These are phyloP conservation scores for Tiaroga cobitis DNA, from an alignment of 2,797 vertebrate genomes.

Conservation along the genomic window DNA sequence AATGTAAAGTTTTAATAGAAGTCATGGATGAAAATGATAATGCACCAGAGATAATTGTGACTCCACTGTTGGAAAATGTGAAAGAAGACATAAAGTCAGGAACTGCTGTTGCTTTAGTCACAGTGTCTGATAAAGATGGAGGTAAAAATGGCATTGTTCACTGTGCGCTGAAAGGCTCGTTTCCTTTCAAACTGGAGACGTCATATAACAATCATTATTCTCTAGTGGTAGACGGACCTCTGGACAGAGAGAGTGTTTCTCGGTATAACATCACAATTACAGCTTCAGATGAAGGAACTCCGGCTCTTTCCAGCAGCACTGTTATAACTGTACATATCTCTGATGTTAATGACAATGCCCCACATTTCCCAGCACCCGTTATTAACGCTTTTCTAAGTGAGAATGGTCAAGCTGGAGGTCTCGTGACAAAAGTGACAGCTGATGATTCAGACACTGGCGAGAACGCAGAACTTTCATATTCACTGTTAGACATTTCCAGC, in stretches of 20 bases:
- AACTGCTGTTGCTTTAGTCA: conserved; percentile 75
- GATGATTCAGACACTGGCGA: conserved; percentile 74
- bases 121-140: conserved; percentile 72
- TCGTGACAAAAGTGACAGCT: conserved; percentile 74
- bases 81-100: conserved; percentile 75
- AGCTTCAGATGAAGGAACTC: conserved; percentile 74
- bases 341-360: conserved; percentile 76
- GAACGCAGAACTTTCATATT: conserved; percentile 63
- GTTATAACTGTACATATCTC: conserved; percentile 53
- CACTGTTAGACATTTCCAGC: conserved; percentile 54
- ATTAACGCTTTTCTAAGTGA: conserved; percentile 77
- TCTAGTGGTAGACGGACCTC: conserved; percentile 56
- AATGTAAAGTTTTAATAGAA: conserved; percentile 74
- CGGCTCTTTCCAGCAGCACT: conserved; percentile 59
- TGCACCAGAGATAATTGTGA: conserved; percentile 73
- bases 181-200: conserved; percentile 61
- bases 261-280: conserved; percentile 72
- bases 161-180: conserved; percentile 48
- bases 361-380: conserved; percentile 69
- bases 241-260: conserved; percentile 62
- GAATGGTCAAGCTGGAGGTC: conserved; percentile 77
- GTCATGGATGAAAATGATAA: conserved; percentile 78
- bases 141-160: conserved; percentile 64
- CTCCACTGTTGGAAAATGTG: conserved; percentile 73
- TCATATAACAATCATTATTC: conserved; percentile 66